A percentile compares a stretch with the other conserved stretches of the same genome.
phyloP scores from a whole-genome alignment of 2,113 vertebrate species.

The Chelonoidis abingdonii region DNA sequence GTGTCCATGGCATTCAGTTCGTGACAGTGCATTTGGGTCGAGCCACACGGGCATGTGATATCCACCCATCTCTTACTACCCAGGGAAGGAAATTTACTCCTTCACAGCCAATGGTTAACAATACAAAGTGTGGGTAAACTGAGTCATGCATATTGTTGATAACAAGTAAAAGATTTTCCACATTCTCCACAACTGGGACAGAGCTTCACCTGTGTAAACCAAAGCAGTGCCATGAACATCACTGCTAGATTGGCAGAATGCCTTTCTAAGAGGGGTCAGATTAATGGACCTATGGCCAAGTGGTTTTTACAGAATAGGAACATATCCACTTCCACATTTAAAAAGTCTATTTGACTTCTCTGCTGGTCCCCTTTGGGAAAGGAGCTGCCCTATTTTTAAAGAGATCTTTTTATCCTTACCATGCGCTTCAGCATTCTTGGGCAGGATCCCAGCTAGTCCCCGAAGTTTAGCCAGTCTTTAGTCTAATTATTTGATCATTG shows the following conservation, averaged over 20 bases:
- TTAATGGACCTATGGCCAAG: neutral
- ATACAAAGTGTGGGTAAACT: neutral
- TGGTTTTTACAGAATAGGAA: neutral
- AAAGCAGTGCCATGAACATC: too few relatives aligned
- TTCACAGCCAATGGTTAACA: neutral
- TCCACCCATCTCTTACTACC: too few relatives aligned
- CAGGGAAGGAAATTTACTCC: neutral
- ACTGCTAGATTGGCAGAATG: neutral
- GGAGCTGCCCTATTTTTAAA: neutral
- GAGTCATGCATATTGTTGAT: too few relatives aligned
- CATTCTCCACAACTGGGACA: too few relatives aligned
- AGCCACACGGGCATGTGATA: too few relatives aligned
- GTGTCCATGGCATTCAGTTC: neutral
- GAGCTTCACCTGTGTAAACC: too few relatives aligned
- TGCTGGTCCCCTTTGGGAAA: neutral
- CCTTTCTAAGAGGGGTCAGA: neutral
- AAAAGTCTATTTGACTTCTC: neutral
- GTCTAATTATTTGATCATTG: neutral
- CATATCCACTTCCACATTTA: neutral
- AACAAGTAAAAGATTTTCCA: too few relatives aligned
- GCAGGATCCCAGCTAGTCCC: neutral
- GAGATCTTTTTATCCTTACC: neutral
- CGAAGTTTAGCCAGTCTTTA: neutral
- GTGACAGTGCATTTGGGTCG: neutral
- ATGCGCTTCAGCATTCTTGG: neutral